Percentiles rank a stretch among this genome's conserved stretches.
These are phyloP conservation scores for Blastomussa wellsi DNA, from an alignment of 92 coral and sea anemone genomes.

Conservation along the genomic window DNA sequence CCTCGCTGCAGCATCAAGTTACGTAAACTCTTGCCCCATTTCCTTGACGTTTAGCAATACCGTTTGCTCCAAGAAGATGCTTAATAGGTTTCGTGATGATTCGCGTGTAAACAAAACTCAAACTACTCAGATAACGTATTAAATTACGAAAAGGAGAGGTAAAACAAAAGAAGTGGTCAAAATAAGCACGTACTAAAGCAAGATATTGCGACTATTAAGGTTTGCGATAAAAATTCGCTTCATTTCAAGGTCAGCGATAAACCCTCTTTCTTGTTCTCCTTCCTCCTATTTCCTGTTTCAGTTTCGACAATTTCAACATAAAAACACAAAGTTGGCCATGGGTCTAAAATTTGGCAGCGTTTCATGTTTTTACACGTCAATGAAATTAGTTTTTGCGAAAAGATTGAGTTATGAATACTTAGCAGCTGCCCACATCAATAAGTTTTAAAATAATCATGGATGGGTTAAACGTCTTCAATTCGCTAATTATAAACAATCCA, in stretches of 20 bases:
- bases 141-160: constrained; percentile 28
- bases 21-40: constrained; percentile 11
- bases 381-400: constrained; percentile 34
- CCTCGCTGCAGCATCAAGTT: constrained; percentile 11
- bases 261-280: background rate
- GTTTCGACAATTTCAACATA: background rate
- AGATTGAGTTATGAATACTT: constrained; percentile 19
- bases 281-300: background rate
- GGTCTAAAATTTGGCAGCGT: constrained; percentile 16
- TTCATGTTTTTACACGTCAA: constrained; percentile 26
- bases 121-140: constrained; percentile 31
- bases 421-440: constrained; percentile 34
- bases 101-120: constrained; percentile 20
- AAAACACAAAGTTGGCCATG: background rate
- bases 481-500: constrained; percentile 20
- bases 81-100: constrained; percentile 14
- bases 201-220: constrained; percentile 15
- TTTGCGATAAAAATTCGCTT: constrained; percentile 1
- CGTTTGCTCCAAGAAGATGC: background rate
- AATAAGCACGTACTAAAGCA: constrained; percentile 9
- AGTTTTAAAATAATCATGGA: constrained; percentile 22
- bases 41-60: background rate
- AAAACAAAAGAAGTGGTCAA: constrained; percentile 15
- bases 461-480: constrained; percentile 32
- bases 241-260: background rate